Conservation (phyloP, 2,113 vertebrate genomes). For the Chaetops frenatus region DNA sequence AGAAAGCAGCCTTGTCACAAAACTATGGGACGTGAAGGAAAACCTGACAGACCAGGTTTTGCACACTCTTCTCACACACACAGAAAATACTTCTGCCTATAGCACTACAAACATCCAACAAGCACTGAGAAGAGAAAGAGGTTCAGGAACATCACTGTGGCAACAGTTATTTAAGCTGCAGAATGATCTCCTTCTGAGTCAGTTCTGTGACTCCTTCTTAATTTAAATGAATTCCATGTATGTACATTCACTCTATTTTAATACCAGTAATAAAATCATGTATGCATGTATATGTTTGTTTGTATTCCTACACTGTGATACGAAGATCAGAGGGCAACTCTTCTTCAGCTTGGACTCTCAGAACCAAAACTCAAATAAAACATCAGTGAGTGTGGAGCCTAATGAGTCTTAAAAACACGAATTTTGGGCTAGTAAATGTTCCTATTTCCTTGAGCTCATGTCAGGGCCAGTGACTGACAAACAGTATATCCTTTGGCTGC, state of each 20-base stretch:
- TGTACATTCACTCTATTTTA: neutral
- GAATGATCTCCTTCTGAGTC: neutral
- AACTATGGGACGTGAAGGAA: fast-evolving
- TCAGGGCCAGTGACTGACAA: neutral
- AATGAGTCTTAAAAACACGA: neutral
- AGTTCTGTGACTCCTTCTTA: neutral
- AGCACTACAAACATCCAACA: neutral
- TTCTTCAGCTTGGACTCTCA: neutral
- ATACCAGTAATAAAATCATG: neutral
- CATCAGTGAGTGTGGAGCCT: neutral
- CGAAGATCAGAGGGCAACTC: neutral
- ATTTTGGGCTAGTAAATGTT: neutral
- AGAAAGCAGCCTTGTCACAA: neutral
- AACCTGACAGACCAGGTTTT: neutral
- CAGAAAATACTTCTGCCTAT: neutral
- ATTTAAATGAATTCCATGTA: neutral
- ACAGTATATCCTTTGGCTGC: neutral
- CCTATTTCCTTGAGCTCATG: neutral
- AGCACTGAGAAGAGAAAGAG: neutral
- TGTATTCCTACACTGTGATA: neutral
- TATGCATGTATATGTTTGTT: neutral
- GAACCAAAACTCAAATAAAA: neutral
- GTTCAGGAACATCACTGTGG: neutral
- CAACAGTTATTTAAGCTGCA: neutral
- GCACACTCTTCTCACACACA: neutral